These are phyloP conservation scores for Sebastes nivosus DNA, from an alignment of 2,797 vertebrate genomes.

Conservation along the genomic window DNA sequence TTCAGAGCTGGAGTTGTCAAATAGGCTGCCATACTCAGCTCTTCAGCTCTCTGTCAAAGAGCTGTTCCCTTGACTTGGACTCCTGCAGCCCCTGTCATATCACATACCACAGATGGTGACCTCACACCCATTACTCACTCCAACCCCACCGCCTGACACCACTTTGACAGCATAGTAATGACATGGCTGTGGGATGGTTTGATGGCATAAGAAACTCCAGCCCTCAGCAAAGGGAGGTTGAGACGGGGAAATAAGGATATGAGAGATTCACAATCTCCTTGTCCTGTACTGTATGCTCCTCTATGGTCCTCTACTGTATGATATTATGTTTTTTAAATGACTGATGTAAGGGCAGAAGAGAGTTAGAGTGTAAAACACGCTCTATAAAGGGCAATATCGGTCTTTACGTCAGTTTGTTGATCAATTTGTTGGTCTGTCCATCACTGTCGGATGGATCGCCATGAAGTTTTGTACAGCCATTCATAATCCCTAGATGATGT, in stretches of 20 bases:
- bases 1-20: constrained; percentile 55
- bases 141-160: constrained; percentile 68
- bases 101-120: constrained; percentile 75
- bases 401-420: not conserved
- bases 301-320: constrained; percentile 8
- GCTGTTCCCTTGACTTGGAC: constrained; percentile 70
- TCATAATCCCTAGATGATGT: not conserved
- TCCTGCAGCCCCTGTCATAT: constrained; percentile 74
- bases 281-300: constrained; percentile 12
- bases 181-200: constrained; percentile 64
- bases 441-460: not conserved
- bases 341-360: not conserved
- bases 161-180: constrained; percentile 74
- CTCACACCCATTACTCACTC: constrained; percentile 76
- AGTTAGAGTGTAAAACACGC: not conserved
- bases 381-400: not conserved
- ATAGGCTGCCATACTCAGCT: constrained; percentile 41
- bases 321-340: constrained; percentile 17
- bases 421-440: not conserved
- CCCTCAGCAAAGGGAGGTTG: constrained; percentile 50
- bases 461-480: not conserved
- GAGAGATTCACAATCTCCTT: constrained; percentile 36
- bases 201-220: constrained; percentile 70
- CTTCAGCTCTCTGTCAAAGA: constrained; percentile 67
- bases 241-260: constrained; percentile 56